Evolutionary conservation across 1,140 invertebrate species (phyloP), one percentile per base, ranked within the genome.

Genomic region (Harlomillsia oculata): DNA sequence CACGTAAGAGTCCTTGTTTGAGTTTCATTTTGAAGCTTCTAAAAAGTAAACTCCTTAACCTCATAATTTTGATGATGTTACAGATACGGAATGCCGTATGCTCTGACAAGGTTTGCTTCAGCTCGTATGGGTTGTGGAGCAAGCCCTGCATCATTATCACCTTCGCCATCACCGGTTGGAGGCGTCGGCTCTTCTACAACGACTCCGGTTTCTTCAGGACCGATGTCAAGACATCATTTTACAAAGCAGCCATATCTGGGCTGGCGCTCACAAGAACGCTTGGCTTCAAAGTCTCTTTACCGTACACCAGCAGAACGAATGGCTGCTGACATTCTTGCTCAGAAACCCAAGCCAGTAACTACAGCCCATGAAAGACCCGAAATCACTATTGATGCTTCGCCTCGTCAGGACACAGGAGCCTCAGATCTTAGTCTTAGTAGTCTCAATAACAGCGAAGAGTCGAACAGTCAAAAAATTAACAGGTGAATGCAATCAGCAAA

Each of bases 241-340:
- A 50, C 52, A 1, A 62, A 64, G 9, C 83, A 86, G 70, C 88
- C 88, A 9, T 91, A 91, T 71, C 76, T 91, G 26, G 89, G 88
- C 48, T 92, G 88, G 89, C 76, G 88, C 61, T 90, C 87, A 55
- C 86, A 89, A 67, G 87, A 91, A 71, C 78, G 86, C 30, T 72
- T 88, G 3, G 74, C 77, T 40, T 81, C 67, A 11, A 61, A 65
- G 29, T 43, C 59, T 5, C 53, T 67, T n/a, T 72, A 72, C 43
- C 75, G 85, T 60, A 89, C 88, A 9, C 86, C 89, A 26, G 84
- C 87, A 51, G 88, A 91, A 76, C 78, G 86, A 75, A 71, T 86
- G 67, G 83, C 83, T 5, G 80, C 78, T 52, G 80, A 80, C 13
- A 66, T 84, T 37, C 71, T 82, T 49, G 72, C 78, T 45, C 72